phyloP scores from a whole-genome alignment of 2,888 invertebrate species.

The Andrena haemorrhoa region DNA sequence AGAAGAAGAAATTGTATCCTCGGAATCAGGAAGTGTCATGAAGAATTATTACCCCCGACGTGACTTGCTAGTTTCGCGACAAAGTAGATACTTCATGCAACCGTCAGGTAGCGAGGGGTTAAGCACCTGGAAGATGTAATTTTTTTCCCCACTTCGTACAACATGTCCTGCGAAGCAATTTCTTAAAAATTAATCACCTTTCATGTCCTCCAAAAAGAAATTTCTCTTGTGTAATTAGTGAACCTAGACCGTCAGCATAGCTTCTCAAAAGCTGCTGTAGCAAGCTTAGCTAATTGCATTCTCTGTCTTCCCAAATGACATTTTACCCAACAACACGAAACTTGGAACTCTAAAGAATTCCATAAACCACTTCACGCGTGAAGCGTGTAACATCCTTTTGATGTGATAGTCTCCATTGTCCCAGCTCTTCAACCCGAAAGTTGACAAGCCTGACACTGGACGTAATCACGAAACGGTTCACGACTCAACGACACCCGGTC shows the following conservation, averaged over 20 bases:
- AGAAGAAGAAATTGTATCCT: slow-evolving; percentile 11
- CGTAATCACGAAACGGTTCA: slow-evolving; percentile 63
- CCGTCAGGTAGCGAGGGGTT: slow-evolving; percentile 9
- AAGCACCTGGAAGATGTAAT: slow-evolving; percentile 15
- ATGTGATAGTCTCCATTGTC: slow-evolving; percentile 43
- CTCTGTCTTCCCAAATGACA: not conserved
- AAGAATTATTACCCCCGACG: slow-evolving; percentile 10
- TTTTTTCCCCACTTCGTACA: not conserved
- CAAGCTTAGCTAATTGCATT: too few relatives aligned
- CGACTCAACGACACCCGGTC: slow-evolving; percentile 63
- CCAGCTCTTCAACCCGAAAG: slow-evolving; percentile 40
- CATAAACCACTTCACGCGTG: not conserved
- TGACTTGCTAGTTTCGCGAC: slow-evolving; percentile 23
- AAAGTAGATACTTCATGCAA: slow-evolving; percentile 6
- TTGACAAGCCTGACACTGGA: slow-evolving; percentile 32
- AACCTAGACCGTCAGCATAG: too few relatives aligned
- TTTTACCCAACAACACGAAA: not conserved
- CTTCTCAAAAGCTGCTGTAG: too few relatives aligned
- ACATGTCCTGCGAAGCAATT: not conserved
- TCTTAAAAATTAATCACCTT: not conserved
- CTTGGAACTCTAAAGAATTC: not conserved
- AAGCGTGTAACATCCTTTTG: not conserved
- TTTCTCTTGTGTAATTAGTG: too few relatives aligned
- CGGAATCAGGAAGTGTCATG: not conserved
- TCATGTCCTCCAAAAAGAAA: not conserved